These are phyloP conservation scores for Laspeyria flexula DNA, from an alignment of 2,888 invertebrate genomes.

Conservation along the genomic window DNA sequence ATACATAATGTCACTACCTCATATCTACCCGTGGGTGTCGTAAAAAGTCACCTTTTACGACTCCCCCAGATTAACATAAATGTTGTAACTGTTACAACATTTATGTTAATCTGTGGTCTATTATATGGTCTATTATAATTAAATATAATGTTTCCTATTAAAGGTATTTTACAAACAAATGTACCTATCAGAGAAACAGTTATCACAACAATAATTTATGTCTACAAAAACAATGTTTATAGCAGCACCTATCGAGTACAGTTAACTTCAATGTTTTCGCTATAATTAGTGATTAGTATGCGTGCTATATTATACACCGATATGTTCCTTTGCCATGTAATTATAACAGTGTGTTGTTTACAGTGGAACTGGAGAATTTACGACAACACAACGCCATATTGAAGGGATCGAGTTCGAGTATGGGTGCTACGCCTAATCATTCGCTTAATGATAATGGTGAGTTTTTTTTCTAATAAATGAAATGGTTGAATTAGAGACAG, in stretches of 20 bases:
- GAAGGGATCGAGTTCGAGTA: slow-evolving; percentile 70
- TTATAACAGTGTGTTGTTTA: slow-evolving; percentile 41
- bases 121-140: no score
- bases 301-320: slow-evolving; percentile 19
- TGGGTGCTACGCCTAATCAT: slow-evolving; percentile 66
- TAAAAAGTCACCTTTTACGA: no score
- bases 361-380: slow-evolving; percentile 87
- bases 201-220: slow-evolving; percentile 1
- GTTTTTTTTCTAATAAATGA: slow-evolving; percentile 14
- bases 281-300: slow-evolving; percentile 28
- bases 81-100: no score
- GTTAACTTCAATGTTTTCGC: slow-evolving; percentile 24
- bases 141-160: no score
- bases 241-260: slow-evolving; percentile 17
- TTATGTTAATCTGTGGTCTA: no score
- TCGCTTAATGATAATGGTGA: slow-evolving; percentile 68
- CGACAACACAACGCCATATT: slow-evolving; percentile 85
- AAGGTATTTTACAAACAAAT: no score
- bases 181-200: no score
- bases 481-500: no score
- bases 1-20: no score
- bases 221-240: background rate
- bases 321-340: slow-evolving; percentile 24
- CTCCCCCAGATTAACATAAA: no score
- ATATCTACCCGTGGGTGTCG: no score